These are phyloP conservation scores for human (Homo sapiens) DNA, from an alignment of 2,113 vertebrate genomes.

Conservation along the genomic window DNA sequence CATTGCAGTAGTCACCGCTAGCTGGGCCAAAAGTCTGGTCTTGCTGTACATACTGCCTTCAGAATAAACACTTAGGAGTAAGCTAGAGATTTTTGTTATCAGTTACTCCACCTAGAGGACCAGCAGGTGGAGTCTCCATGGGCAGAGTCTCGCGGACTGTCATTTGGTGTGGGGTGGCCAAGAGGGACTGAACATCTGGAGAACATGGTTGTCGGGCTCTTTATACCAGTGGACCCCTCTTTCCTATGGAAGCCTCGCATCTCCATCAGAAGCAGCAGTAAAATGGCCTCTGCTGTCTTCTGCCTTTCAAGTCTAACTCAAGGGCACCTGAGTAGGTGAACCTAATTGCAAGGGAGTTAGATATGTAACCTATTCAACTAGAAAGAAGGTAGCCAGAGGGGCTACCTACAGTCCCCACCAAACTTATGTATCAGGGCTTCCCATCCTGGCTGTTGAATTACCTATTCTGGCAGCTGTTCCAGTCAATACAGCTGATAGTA, in stretches of 20 bases:
- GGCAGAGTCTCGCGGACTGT: not conserved
- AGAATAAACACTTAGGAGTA: not conserved
- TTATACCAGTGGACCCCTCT: not conserved
- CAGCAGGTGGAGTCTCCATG: not conserved
- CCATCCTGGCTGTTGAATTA: not conserved
- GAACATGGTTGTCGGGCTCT: not conserved
- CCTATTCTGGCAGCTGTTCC: not conserved
- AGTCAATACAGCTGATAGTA: not conserved
- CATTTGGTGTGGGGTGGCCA: not conserved
- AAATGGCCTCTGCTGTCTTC: not conserved
- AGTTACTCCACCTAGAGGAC: not conserved
- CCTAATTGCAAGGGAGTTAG: not conserved
- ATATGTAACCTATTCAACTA: not conserved
- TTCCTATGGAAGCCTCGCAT: not conserved
- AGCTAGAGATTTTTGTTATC: not conserved
- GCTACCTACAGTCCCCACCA: not conserved
- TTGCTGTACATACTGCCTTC: not conserved
- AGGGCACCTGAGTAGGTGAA: not conserved
- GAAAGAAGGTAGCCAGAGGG: not conserved
- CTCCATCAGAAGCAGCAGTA: not conserved
- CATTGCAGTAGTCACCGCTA: not conserved
- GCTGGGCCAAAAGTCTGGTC: not conserved
- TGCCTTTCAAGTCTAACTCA: not conserved
- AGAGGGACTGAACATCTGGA: not conserved
- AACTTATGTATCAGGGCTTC: not conserved